Evolutionary conservation across 1,140 invertebrate genomes (phyloP).

Genomic region (Phthorimaea operculella): DNA sequence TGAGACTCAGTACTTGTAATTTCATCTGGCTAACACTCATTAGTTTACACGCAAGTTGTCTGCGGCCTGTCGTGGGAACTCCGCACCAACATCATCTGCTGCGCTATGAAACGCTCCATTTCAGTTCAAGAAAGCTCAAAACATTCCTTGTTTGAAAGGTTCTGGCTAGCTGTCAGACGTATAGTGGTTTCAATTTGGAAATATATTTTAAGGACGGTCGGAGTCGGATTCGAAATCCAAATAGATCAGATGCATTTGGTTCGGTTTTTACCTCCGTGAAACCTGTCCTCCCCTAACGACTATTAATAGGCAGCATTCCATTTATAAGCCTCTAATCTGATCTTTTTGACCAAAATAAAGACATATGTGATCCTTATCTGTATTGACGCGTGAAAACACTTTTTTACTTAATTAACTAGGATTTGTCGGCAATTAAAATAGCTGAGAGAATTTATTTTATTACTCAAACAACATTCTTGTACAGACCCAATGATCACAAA

Average conservation of each 20-base stretch:
- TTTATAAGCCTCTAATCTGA: conserved; percentile 10
- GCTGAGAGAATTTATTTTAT: too few species aligned
- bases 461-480: too few species aligned
- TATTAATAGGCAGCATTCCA: conserved; percentile 24
- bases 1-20: conserved; percentile 35
- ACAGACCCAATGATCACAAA: not conserved
- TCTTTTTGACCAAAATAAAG: conserved; percentile 1
- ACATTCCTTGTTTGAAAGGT: conserved; percentile 17
- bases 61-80: conserved; percentile 43
- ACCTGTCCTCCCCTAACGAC: conserved; percentile 17
- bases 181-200: conserved; percentile 22
- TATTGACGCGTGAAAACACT: not conserved
- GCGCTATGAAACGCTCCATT: conserved; percentile 21
- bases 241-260: conserved; percentile 7
- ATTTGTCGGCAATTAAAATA: too few species aligned
- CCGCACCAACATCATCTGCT: conserved; percentile 24
- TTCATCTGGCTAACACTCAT: conserved; percentile 49
- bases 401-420: not conserved
- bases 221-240: conserved; percentile 6
- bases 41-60: conserved; percentile 32
- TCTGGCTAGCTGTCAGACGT: conserved; percentile 22
- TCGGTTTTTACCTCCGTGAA: conserved; percentile 8
- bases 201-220: conserved; percentile 18
- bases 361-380: not conserved
- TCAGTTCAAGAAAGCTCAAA: conserved; percentile 13